Evolutionary conservation across 2,888 invertebrate species (phyloP), one percentile per base, ranked within the genome.

Genomic region (Stenodera caucasica): DNA sequence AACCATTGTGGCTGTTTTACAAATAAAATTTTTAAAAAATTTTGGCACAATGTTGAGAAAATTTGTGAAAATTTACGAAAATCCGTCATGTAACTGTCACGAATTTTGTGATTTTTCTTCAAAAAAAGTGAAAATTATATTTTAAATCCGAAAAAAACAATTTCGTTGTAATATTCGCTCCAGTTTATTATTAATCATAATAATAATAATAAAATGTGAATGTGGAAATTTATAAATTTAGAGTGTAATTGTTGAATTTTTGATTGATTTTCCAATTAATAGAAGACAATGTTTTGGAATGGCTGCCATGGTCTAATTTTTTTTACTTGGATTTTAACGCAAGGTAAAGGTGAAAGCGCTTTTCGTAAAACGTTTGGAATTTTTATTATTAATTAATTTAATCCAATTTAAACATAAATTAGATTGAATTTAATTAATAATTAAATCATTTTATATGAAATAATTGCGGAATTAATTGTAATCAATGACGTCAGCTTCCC

Each of bases 341-440:
- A 67, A 72, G 74, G 74, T 74, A 68, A 67, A 70, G 58, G 70
- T 66, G 72, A 72, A 71, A 72, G 71, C 71, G 68, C 63, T 54
- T 62, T 30, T 59, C 9, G 49, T 54, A 14, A 54, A 33, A 12
- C 35, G 35, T 35, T 37, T 55, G 26, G 23, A 49, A 30, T 45
- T 57, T 53, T 53, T 49, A n/a, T 33, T 60, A 49, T 7, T 33
- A 52, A 49, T 33, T 45, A 49, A 57, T 53, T 45, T 40, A n/a
- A n/a, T n/a, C n/a, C n/a, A n/a, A n/a, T n/a, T n/a, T n/a, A n/a
- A 21, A 49, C 26, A 37, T 40, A 40, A 35, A 14, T 23, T 21
- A 7, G 52, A 3, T 8, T 26, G 49, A 23, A 55, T 40, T 30
- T 53, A 37, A 15, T 14, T 21, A 29, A 32, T 57, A n/a, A n/a